These are phyloP conservation scores for Ctena decussata DNA, from an alignment of 2,888 invertebrate genomes.

Conservation along the genomic window DNA sequence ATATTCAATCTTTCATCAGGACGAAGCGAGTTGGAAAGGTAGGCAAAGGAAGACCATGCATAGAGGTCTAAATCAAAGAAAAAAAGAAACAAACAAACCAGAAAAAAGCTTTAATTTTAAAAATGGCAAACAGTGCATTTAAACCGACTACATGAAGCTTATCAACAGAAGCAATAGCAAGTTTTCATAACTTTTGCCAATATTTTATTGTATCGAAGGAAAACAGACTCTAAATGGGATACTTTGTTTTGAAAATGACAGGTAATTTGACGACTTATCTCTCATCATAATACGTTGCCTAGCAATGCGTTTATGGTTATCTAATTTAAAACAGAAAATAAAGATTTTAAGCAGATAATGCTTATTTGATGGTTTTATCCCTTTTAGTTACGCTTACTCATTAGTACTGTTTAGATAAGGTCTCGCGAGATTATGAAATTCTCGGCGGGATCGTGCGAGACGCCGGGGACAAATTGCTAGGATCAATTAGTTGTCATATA, in stretches of 20 bases:
- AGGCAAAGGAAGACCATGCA: no score
- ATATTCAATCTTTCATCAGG: no score
- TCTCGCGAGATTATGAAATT: constrained; percentile 27
- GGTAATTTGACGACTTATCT: constrained; percentile 11
- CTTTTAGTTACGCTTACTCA: constrained; percentile 27
- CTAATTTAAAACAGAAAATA: constrained; percentile 21
- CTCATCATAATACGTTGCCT: constrained; percentile 3
- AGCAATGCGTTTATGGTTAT: constrained; percentile 10
- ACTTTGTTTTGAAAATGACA: constrained; percentile 4
- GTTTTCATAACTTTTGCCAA: neutral
- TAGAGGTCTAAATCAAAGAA: no score
- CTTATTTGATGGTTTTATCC: constrained; percentile 37
- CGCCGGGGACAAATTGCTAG: constrained; percentile 10
- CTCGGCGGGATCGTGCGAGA: constrained; percentile 28
- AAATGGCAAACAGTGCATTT: no score
- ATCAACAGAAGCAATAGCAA: no score
- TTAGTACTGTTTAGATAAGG: constrained; percentile 30
- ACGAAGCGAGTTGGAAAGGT: no score
- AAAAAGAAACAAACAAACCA: no score
- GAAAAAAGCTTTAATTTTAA: no score
- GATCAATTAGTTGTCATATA: constrained; percentile 35
- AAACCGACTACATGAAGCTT: no score
- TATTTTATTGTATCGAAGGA: neutral
- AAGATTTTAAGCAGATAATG: constrained; percentile 33
- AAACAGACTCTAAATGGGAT: neutral